Evolutionary conservation across 2,113 vertebrate species (phyloP).

Genomic region (Corvus cornix): DNA sequence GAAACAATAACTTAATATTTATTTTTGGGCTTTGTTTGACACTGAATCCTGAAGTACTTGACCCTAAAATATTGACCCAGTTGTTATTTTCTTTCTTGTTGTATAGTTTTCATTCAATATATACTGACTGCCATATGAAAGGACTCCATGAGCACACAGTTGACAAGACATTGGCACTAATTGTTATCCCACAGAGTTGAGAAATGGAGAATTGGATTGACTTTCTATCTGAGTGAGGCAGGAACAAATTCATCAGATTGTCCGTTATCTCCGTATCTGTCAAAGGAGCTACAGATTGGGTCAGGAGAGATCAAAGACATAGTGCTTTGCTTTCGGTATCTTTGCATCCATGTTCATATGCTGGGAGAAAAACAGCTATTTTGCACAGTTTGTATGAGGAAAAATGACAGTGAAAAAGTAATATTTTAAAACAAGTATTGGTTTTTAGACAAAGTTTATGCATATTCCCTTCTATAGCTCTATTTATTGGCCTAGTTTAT

Average conservation of each 20-base stretch:
- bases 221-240: conserved; percentile 43
- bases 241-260: conserved; percentile 48
- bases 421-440: background rate
- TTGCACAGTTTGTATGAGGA: background rate
- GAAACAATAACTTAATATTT: background rate
- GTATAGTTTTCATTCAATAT: background rate
- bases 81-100: background rate
- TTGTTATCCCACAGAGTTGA: conserved; percentile 20
- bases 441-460: background rate
- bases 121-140: background rate
- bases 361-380: background rate
- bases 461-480: background rate
- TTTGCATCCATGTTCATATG: rapidly evolving
- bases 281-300: conserved; percentile 14
- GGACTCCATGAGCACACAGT: background rate
- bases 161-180: conserved; percentile 45
- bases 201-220: conserved; percentile 47
- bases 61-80: conserved; percentile 33
- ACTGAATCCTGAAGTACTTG: background rate
- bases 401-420: background rate
- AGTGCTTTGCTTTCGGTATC: background rate
- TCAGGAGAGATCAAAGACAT: conserved; percentile 21
- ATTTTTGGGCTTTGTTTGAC: background rate
- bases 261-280: background rate
- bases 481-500: background rate